Evolutionary conservation across 2,888 invertebrate species (phyloP).

Genomic region (Sepioteuthis lessoniana): DNA sequence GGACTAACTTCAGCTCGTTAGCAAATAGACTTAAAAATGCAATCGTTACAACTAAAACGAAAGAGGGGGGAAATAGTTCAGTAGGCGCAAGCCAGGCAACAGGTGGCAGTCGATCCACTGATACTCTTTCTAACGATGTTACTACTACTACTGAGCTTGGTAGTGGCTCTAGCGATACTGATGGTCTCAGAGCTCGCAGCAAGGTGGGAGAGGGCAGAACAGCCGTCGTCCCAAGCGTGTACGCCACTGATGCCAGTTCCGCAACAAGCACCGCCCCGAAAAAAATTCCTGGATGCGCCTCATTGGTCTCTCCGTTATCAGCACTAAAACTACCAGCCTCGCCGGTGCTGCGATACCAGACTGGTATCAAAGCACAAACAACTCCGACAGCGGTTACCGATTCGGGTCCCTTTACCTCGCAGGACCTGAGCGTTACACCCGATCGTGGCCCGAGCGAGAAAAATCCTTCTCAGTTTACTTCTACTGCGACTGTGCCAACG

Average conservation of each 20-base stretch:
- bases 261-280: neutral
- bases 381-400: neutral
- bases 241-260: neutral
- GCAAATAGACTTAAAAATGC: neutral
- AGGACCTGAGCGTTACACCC: neutral
- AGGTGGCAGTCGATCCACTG: neutral
- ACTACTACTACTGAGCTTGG: neutral
- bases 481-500: neutral
- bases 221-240: neutral
- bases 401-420: neutral
- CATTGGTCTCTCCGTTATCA: neutral
- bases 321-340: neutral
- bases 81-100: neutral
- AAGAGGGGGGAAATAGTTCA: neutral
- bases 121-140: neutral
- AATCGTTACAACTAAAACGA: neutral
- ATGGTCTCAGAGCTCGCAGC: slow-evolving; percentile 2
- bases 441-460: neutral
- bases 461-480: neutral
- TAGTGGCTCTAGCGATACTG: neutral
- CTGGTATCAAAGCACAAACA: neutral
- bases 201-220: neutral
- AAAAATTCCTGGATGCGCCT: neutral
- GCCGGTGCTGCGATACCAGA: neutral
- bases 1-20: neutral